A percentile compares a stretch with the other conserved stretches of the same genome.
Evolutionary conservation across 1,140 invertebrate genomes (phyloP).

Genomic region (Manduca sexta): DNA sequence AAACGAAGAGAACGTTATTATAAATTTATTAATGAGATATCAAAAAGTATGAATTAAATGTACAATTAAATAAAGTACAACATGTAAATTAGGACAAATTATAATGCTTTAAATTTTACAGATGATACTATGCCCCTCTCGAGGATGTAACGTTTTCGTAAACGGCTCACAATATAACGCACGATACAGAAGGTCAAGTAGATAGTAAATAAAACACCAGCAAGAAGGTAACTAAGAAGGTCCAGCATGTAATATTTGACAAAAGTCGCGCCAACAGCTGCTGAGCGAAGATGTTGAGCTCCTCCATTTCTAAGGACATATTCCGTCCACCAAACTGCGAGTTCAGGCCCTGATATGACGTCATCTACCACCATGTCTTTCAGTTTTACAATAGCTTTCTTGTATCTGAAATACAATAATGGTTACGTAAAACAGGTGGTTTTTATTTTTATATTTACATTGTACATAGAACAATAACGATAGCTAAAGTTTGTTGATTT

Average conservation of each 20-base stretch:
- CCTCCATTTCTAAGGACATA: conserved; percentile 74
- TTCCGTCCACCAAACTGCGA: conserved; percentile 76
- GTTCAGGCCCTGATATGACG: conserved; percentile 71
- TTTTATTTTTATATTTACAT: too few relatives aligned
- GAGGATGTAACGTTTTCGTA: conserved; percentile 26
- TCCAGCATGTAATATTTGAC: conserved; percentile 47
- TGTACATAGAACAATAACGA: too few relatives aligned
- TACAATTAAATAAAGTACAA: too few relatives aligned
- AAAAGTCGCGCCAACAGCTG: conserved; percentile 39
- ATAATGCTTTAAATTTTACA: conserved; percentile 55
- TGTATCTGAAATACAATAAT: conserved; percentile 59
- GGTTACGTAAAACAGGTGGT: too few relatives aligned
- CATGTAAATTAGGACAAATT: too few relatives aligned
- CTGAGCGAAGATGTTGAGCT: conserved; percentile 58
- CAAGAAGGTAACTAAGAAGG: conserved; percentile 31
- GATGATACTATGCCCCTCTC: conserved; percentile 12
- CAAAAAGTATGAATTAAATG: too few relatives aligned
- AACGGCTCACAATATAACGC: conserved; percentile 24
- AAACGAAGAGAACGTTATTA: too few relatives aligned
- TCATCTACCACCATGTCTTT: conserved; percentile 68
- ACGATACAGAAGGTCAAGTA: conserved; percentile 27
- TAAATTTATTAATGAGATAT: too few relatives aligned
- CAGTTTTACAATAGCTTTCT: conserved; percentile 61
- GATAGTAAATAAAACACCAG: conserved; percentile 17
- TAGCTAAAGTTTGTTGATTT: too few relatives aligned